A percentile compares a stretch with the other conserved stretches of the same genome.
These are phyloP conservation scores for Drosophila cognata DNA, from an alignment of 2,888 invertebrate genomes.

Conservation along the genomic window DNA sequence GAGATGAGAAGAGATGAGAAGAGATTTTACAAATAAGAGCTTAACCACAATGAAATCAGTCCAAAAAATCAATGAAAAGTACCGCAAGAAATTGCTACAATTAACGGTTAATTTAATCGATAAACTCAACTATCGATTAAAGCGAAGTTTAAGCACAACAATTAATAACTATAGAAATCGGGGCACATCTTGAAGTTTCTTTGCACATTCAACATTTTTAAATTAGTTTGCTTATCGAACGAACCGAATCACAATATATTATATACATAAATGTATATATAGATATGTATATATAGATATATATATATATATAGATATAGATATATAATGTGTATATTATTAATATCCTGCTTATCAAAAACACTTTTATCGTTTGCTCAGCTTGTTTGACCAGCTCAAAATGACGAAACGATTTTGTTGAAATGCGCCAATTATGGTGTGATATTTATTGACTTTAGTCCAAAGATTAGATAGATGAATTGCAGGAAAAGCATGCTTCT, in stretches of 20 bases:
- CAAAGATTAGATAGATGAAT: slow-evolving; percentile 2
- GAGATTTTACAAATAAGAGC: neutral
- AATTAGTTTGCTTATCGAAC: neutral
- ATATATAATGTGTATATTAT: neutral
- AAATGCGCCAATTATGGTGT: slow-evolving; percentile 14
- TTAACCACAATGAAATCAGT: neutral
- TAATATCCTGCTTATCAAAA: slow-evolving; percentile 2
- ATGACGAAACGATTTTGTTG: slow-evolving; percentile 10
- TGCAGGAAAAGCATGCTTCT: neutral
- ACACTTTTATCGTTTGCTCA: neutral
- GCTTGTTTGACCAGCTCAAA: slow-evolving; percentile 6
- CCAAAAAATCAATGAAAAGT: neutral
- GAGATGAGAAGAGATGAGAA: no score
- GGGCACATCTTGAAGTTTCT: neutral
- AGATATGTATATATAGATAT: no score
- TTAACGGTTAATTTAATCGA: neutral
- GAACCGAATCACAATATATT: neutral
- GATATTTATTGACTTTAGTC: slow-evolving; percentile 2
- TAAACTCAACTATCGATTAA: neutral
- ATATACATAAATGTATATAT: no score
- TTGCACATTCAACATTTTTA: neutral
- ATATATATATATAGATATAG: no score
- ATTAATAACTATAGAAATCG: neutral
- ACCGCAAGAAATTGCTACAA: neutral
- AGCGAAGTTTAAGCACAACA: neutral